Conservation (phyloP, 2,113 vertebrate genomes). For the Cettia cetti region DNA sequence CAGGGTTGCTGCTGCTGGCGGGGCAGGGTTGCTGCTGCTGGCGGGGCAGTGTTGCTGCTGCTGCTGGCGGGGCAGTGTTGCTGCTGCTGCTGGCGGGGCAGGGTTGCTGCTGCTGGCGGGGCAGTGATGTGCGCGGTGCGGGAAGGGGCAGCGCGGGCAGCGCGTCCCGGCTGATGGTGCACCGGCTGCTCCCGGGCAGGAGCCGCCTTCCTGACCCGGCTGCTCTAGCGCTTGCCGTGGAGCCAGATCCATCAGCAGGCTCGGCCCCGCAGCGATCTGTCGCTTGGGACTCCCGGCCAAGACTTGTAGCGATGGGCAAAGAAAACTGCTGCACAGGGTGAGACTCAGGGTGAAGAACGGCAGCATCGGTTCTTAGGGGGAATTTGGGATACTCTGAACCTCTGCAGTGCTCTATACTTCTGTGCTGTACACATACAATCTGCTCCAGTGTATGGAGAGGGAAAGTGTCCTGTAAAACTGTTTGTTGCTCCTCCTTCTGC, state of each 20-base stretch:
- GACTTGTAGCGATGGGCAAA: neutral
- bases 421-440: fast-evolving
- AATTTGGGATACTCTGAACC: neutral
- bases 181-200: too few relatives aligned
- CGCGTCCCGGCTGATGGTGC: too few relatives aligned
- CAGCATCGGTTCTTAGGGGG: neutral
- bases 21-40: too few relatives aligned
- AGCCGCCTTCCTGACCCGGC: neutral
- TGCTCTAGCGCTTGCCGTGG: neutral
- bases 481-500: neutral
- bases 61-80: too few relatives aligned
- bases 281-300: neutral
- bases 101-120: too few relatives aligned
- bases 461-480: neutral
- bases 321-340: neutral
- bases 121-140: too few relatives aligned
- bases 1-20: too few relatives aligned
- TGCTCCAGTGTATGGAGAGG: neutral
- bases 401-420: neutral
- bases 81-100: too few relatives aligned
- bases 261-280: neutral
- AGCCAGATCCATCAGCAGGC: neutral
- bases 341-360: neutral
- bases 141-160: too few relatives aligned
- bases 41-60: too few relatives aligned